Evolutionary conservation across 2,888 invertebrate species (phyloP), one percentile per base, ranked within the genome.

Genomic region (Cynaeus angustus): DNA sequence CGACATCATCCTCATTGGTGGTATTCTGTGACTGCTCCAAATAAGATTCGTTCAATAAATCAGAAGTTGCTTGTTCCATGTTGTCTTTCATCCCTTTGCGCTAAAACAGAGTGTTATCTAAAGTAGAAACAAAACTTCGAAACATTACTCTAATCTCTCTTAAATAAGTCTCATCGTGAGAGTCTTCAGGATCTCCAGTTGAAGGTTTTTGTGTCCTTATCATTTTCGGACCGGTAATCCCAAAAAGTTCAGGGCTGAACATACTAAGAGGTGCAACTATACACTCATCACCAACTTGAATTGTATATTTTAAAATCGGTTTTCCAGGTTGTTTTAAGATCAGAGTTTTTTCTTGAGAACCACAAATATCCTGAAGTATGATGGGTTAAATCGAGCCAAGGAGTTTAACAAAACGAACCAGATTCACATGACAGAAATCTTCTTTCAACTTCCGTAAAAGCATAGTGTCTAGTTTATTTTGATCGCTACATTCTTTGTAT

Each of bases 111-210:
- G 8, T 12, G 4, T 37, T 37, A 37, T 37, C 37, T 7, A n/a
- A n/a, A n/a, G 37, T 37, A 4, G n/a, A 33, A 33, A 2, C 33
- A 33, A 7, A 33, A 33, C 33, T 6, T 4, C 4, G 4, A 21
- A 21, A 21, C 21, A 3, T 83, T 82, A 90, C 90, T 74, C 95
- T 92, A 0, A 95, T 97, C 86, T 97, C 97, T 72, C 95, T 88
- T 8, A 98, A 86, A 82, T 96, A 98, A 81, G 94, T 94, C 9
- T 95, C 95, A 87, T 98, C 97, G 82, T 96, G 95, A 1, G 96
- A 96, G 86, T 98, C 98, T 84, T 96, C 96, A 0, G 96, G 92
- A 81, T 97, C 96, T 1, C 95, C 92, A 53, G 88, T 86, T 38
- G 88, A 89, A 45, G 90, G 84, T 75, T 89, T 91, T 80, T 95